Conservation (phyloP, 2,888 invertebrate genomes). For the Drosophila conformis region DNA sequence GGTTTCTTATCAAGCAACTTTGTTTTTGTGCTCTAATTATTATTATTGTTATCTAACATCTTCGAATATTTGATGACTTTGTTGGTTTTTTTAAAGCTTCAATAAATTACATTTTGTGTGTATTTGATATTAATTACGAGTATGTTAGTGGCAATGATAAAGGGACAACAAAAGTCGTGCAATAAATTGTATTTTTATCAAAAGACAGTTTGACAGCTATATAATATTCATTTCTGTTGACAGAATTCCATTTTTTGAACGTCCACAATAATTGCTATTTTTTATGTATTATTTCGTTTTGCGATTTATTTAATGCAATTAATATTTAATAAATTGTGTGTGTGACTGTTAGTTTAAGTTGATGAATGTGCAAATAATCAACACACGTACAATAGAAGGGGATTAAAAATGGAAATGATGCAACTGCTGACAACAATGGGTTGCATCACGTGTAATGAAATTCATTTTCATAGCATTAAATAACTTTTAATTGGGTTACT, state of each 20-base stretch:
- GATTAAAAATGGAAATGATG: conserved; percentile 7
- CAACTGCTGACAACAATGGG: background rate
- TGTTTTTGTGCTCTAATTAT: conserved; percentile 19
- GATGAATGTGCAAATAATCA: conserved; percentile 59
- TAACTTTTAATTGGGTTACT: conserved; percentile 12
- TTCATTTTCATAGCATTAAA: background rate
- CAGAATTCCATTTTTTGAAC: conserved; percentile 32
- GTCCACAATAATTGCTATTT: conserved; percentile 7
- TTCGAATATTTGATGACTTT: background rate
- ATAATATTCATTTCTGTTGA: conserved; percentile 31
- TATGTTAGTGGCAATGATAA: background rate
- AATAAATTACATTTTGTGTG: conserved; percentile 9
- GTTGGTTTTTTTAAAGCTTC: background rate
- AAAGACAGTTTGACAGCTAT: conserved; percentile 1
- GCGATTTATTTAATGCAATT: conserved; percentile 42
- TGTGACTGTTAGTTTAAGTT: conserved; percentile 43
- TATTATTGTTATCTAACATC: background rate
- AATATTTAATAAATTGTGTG: conserved; percentile 57
- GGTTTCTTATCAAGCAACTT: conserved; percentile 30
- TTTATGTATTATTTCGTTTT: background rate
- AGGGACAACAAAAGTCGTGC: conserved; percentile 6
- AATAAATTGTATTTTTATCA: conserved; percentile 25
- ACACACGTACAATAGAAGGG: conserved; percentile 32
- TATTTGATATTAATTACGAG: conserved; percentile 19
- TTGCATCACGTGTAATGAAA: background rate